phyloP scores from a whole-genome alignment of 2,113 vertebrate genomes.

The Dicentrarchus labrax region DNA sequence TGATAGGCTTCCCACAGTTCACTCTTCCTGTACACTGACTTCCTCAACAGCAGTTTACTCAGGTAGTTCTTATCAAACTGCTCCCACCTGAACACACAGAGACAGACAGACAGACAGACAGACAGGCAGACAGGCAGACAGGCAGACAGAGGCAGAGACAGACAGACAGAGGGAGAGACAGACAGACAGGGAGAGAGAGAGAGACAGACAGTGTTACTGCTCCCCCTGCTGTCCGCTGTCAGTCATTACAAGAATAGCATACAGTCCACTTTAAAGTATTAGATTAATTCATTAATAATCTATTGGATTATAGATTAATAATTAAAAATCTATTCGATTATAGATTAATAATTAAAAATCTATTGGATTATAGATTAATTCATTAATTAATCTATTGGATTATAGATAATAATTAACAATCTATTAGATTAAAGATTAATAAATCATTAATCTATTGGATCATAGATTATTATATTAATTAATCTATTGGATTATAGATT shows the following conservation, averaged over 20 bases:
- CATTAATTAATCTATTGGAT: no score
- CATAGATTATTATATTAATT: no score
- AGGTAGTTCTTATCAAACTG: constrained; percentile 98
- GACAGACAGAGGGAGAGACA: not conserved
- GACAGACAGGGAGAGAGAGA: not conserved
- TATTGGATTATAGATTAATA: no score
- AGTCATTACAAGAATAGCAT: not conserved
- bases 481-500: no score
- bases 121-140: not conserved
- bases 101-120: not conserved
- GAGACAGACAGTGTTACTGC: not conserved
- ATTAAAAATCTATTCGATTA: no score
- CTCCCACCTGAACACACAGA: constrained; percentile 88
- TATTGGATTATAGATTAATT: no score
- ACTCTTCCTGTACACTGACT: constrained; percentile 94
- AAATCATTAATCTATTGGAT: no score
- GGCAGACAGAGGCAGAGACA: not conserved
- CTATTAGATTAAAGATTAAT: no score
- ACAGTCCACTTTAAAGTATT: no score
- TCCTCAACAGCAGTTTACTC: constrained; percentile 93
- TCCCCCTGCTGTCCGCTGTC: constrained; percentile 19
- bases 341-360: no score
- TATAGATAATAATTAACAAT: no score
- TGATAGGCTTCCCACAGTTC: constrained; percentile 98
- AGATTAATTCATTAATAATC: no score